Evolutionary conservation across 1,140 invertebrate species (phyloP), one percentile per base, ranked within the genome.

Genomic region (Bombus polaris): DNA sequence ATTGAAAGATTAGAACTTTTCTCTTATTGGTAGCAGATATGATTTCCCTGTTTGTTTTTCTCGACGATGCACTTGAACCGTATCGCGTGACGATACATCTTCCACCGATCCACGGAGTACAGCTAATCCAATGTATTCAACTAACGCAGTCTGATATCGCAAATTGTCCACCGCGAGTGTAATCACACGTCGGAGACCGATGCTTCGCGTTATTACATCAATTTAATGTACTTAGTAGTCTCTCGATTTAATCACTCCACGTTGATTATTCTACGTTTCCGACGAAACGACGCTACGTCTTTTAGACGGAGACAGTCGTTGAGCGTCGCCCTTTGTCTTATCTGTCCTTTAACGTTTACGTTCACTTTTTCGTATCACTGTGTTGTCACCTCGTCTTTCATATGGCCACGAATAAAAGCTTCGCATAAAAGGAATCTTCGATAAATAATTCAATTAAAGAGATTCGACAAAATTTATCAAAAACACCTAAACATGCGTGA

Each of bases 31-130:
- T 4, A 22, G 68, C 12, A 39, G 37, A 42, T 44, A 15, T n/a
- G 39, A 62, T 73, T 28, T 12, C 32, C 22, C 18, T 39, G 83
- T 53, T 73, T 80, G 83, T 65, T 80, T 85, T 72, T 12, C 6
- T 35, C 44, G 71, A 39, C 12, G 77, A 80, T 85, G 83, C 83
- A 85, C 83, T 85, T 80, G 83, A 84, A 78, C 75, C 59, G 77
- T 76, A 32, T 85, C 86, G 82, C 83, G 44, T 62, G 62, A 65
- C 74, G n/a, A 13, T 73, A 53, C 68, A 62, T 39, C 83, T 80
- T 85, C 77, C 77, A 85, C 80, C 83, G 83, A 85, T 85, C 42
- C 71, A 32, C 25, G 5, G 5, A 32, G 39, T 62, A 72, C 83
- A 8, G 32, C 68, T 85, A 72, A 85, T 80, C 76, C 68, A 18